A percentile compares a stretch with the other conserved stretches of the same genome.
Conservation (phyloP, 2,888 invertebrate species). For the Hemaris fuciformis region DNA sequence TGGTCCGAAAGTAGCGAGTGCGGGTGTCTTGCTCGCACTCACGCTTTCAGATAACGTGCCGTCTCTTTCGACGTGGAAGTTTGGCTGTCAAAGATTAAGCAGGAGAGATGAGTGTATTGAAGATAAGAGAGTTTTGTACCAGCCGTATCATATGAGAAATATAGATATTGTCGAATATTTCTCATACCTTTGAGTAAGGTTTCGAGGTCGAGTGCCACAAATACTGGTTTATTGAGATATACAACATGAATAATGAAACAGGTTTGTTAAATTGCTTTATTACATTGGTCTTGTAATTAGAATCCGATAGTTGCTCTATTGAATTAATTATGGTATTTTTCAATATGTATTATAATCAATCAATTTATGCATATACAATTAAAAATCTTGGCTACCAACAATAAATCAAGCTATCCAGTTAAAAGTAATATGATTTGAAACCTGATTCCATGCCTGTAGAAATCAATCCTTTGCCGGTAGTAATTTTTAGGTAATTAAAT, state of each 20-base stretch:
- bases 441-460: too few relatives aligned
- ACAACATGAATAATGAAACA: neutral
- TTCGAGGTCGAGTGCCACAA: neutral
- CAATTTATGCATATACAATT: too few relatives aligned
- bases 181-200: neutral
- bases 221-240: neutral
- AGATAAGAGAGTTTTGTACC: constrained; percentile 9
- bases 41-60: constrained; percentile 16
- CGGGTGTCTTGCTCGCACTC: constrained; percentile 37
- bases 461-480: too few relatives aligned
- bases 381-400: too few relatives aligned
- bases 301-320: neutral
- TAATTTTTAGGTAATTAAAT: too few relatives aligned
- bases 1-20: constrained; percentile 55
- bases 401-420: too few relatives aligned
- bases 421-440: too few relatives aligned
- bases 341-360: too few relatives aligned
- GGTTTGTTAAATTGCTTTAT: neutral
- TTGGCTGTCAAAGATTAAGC: constrained; percentile 50
- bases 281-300: neutral
- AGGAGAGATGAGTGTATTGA: constrained; percentile 8
- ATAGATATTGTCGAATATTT: constrained; percentile 6
- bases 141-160: neutral
- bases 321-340: neutral
- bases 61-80: constrained; percentile 31